Conservation (phyloP, 1,140 invertebrate genomes). For the Limonius californicus region DNA sequence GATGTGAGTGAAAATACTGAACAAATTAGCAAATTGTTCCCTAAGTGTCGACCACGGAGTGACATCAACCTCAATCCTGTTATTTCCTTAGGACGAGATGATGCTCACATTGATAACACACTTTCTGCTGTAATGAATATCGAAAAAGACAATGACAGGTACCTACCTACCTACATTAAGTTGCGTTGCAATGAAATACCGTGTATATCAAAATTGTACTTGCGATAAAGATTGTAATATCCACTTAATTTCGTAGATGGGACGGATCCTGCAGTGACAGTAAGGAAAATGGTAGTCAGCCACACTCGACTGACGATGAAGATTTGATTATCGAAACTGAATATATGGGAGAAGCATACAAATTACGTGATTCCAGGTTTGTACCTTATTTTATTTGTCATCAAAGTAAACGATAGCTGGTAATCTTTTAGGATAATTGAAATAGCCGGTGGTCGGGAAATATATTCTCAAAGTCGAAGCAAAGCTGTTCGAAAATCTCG, state of each 20-base stretch:
- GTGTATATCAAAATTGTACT: too few relatives aligned
- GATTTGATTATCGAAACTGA: slow-evolving; percentile 44
- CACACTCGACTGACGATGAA: slow-evolving; percentile 43
- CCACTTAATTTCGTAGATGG: slow-evolving; percentile 37
- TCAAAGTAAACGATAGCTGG: too few relatives aligned
- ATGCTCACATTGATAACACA: slow-evolving; percentile 45
- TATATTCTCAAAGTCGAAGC: slow-evolving; percentile 78
- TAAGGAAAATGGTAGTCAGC: slow-evolving; percentile 41
- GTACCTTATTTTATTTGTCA: background rate
- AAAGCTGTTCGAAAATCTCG: slow-evolving; percentile 71
- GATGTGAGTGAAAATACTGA: slow-evolving; percentile 56
- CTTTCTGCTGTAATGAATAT: slow-evolving; percentile 44
- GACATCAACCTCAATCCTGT: slow-evolving; percentile 59
- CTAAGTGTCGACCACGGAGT: slow-evolving; percentile 70
- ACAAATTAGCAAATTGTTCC: slow-evolving; percentile 76
- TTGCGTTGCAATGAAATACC: too few relatives aligned
- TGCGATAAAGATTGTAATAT: too few relatives aligned
- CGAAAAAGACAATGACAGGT: slow-evolving; percentile 49
- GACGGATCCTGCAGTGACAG: slow-evolving; percentile 43
- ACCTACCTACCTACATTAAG: too few relatives aligned
- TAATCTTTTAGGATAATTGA: slow-evolving; percentile 76
- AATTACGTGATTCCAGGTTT: slow-evolving; percentile 48
- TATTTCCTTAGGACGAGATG: slow-evolving; percentile 40
- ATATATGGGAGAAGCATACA: slow-evolving; percentile 47
- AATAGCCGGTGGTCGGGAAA: slow-evolving; percentile 81